These are phyloP conservation scores for Hyalella azteca DNA, from an alignment of 2,888 invertebrate species.

Conservation along the genomic window DNA sequence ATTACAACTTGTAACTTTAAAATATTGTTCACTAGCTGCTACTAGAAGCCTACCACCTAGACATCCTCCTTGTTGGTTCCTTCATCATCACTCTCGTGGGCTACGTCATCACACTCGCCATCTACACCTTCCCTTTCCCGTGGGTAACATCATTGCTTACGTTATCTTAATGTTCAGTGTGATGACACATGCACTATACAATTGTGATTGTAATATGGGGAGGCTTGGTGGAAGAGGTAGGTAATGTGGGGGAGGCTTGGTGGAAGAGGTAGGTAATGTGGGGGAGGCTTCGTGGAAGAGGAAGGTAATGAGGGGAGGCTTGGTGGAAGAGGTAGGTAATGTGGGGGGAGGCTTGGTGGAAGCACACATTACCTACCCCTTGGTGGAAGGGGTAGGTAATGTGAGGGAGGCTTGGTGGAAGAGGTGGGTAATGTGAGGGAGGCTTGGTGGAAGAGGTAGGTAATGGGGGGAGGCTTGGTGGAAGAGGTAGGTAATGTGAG, in stretches of 20 bases:
- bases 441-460: too few relatives aligned
- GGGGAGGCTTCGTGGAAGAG: background rate
- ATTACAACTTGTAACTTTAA: too few relatives aligned
- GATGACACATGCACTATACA: background rate
- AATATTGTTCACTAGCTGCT: conserved; percentile 66
- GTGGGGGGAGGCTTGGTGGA: too few relatives aligned
- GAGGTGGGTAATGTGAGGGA: too few relatives aligned
- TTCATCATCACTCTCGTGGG: conserved; percentile 68
- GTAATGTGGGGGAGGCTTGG: background rate
- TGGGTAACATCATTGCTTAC: conserved; percentile 40
- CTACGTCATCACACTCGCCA: conserved; percentile 68
- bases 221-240: background rate
- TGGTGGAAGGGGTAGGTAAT: too few relatives aligned
- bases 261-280: background rate
- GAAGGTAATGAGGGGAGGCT: background rate
- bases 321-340: background rate
- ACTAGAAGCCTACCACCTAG: conserved; percentile 71
- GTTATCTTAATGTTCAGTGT: background rate
- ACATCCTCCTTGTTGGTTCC: conserved; percentile 66
- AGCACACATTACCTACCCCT: too few relatives aligned
- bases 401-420: too few relatives aligned
- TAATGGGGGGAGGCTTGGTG: too few relatives aligned
- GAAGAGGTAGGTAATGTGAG: too few relatives aligned
- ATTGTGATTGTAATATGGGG: background rate
- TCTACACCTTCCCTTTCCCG: conserved; percentile 69